Conservation (phyloP, 1,140 invertebrate species). For the Drosophila pandora region DNA sequence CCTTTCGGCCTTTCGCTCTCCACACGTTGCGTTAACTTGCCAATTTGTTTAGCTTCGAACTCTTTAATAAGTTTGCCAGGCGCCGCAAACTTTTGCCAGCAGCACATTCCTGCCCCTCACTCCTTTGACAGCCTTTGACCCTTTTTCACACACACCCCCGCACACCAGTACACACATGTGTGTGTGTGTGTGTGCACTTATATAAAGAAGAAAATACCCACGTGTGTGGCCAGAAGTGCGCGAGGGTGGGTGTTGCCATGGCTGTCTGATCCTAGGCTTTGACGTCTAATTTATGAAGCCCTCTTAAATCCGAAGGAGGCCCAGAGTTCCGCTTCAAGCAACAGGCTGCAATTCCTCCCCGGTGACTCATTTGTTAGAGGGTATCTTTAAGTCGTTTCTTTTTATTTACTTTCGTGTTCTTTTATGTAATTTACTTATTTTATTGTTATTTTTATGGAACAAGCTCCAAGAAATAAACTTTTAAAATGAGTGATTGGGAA, state of each 20-base stretch:
- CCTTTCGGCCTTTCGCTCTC: not conserved
- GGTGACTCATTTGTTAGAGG: slow-evolving; percentile 25
- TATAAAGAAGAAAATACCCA: slow-evolving; percentile 5
- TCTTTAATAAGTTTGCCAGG: slow-evolving; percentile 55
- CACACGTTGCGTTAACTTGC: slow-evolving; percentile 8
- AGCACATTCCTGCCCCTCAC: slow-evolving; percentile 28
- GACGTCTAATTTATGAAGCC: slow-evolving; percentile 78
- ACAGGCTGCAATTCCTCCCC: slow-evolving; percentile 22
- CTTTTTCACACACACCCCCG: slow-evolving; percentile 37
- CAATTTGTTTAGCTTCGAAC: slow-evolving; percentile 60
- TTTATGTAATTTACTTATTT: slow-evolving; percentile 1
- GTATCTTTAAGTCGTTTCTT: slow-evolving; percentile 33
- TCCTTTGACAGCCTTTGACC: slow-evolving; percentile 62
- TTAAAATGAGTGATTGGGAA: not conserved
- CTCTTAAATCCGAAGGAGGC: slow-evolving; percentile 36
- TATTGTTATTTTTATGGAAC: not conserved
- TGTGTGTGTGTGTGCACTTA: not conserved
- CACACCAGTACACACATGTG: not conserved
- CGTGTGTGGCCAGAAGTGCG: slow-evolving; percentile 17
- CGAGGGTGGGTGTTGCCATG: slow-evolving; percentile 29
- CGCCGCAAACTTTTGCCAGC: slow-evolving; percentile 42
- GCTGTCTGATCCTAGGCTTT: slow-evolving; percentile 63
- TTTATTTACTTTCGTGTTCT: slow-evolving; percentile 17
- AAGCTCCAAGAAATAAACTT: not conserved
- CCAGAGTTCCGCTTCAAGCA: slow-evolving; percentile 28